Percentiles rank a stretch among this genome's conserved stretches.
These are phyloP conservation scores for Machaerirhynchus nigripectus DNA, from an alignment of 2,113 vertebrate genomes.

Conservation along the genomic window DNA sequence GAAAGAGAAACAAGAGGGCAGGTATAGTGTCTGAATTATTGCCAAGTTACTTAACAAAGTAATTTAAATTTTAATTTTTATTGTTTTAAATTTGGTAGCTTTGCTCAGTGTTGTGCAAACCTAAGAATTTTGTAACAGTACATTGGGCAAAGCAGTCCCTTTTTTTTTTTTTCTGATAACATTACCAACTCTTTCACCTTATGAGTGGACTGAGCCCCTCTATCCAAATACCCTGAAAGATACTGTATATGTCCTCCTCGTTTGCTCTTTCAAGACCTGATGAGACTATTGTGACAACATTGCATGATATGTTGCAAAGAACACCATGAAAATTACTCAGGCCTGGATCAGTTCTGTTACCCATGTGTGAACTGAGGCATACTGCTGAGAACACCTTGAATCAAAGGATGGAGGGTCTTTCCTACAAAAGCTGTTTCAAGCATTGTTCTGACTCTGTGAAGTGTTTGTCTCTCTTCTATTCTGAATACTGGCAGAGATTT, in stretches of 20 bases:
- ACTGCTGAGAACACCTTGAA: background rate
- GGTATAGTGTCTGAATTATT: background rate
- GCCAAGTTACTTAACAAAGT: background rate
- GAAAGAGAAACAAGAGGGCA: background rate
- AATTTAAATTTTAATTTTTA: background rate
- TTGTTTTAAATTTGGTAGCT: background rate
- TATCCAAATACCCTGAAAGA: background rate
- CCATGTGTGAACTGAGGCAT: background rate
- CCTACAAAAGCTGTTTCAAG: background rate
- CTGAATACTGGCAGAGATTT: background rate
- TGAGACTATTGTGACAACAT: background rate
- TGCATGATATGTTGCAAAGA: background rate
- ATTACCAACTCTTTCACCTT: background rate
- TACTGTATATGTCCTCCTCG: background rate
- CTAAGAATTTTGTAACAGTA: background rate
- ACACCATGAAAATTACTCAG: background rate
- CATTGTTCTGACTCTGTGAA: background rate
- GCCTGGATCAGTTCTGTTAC: background rate
- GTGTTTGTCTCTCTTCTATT: background rate
- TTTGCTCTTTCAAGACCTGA: background rate
- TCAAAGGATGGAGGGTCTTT: background rate
- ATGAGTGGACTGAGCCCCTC: background rate
- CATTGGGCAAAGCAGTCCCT: background rate
- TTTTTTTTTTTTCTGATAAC: background rate
- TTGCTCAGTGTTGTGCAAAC: background rate